phyloP scores from a whole-genome alignment of 2,113 vertebrate genomes.

The Mus musculus region DNA sequence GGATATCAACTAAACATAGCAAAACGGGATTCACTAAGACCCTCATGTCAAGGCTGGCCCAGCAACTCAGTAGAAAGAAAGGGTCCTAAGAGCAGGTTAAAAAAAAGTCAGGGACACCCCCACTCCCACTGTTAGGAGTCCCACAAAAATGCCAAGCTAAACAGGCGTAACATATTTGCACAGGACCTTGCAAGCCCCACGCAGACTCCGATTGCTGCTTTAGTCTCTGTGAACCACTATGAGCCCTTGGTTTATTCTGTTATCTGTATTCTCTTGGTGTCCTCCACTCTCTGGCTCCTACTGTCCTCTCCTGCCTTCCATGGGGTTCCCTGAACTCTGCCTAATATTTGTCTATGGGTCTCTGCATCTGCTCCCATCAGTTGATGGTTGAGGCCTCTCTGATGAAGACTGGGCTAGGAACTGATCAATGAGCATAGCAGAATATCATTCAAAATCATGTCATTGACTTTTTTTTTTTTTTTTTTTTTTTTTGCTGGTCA shows the following conservation, averaged over 20 bases:
- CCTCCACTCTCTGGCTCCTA: background rate
- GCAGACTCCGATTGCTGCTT: background rate
- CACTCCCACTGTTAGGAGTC: background rate
- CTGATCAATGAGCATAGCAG: background rate
- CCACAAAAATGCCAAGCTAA: background rate
- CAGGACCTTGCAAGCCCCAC: background rate
- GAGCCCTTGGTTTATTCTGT: background rate
- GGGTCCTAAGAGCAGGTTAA: background rate
- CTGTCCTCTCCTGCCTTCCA: background rate
- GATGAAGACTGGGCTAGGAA: background rate
- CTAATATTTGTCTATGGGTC: background rate
- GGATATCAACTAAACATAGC: background rate
- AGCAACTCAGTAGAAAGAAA: background rate
- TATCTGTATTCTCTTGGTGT: background rate
- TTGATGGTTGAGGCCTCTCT: background rate
- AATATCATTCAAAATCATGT: background rate
- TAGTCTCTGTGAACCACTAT: background rate
- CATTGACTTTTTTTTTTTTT: background rate
- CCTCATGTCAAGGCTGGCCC: background rate
- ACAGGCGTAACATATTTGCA: background rate
- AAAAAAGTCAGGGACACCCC: background rate
- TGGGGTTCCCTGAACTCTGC: background rate
- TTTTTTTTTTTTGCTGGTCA: background rate
- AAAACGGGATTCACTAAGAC: background rate
- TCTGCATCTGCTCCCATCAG: background rate